Percentiles rank a stretch among this genome's conserved stretches.
phyloP scores from a whole-genome alignment of 2,113 vertebrate genomes.

The Seriola rivoliana region DNA sequence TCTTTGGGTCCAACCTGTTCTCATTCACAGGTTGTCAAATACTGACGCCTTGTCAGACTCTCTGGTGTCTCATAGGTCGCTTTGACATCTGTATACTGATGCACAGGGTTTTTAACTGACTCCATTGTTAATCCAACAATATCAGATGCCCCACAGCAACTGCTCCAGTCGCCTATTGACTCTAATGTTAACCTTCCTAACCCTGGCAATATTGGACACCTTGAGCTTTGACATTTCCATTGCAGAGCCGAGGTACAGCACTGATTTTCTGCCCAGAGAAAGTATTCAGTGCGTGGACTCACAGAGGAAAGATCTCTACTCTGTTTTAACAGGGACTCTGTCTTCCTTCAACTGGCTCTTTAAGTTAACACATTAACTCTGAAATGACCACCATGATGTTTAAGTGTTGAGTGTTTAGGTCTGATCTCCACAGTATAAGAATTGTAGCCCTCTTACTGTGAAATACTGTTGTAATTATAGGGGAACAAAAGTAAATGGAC shows the following conservation, averaged over 20 bases:
- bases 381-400: background rate
- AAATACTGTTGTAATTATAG: background rate
- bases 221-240: conserved; percentile 15
- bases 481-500: background rate
- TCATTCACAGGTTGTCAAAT: background rate
- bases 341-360: background rate
- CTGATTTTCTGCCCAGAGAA: background rate
- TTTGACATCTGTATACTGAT: background rate
- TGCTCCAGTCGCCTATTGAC: background rate
- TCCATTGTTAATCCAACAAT: background rate
- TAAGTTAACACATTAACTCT: background rate
- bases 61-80: too few relatives aligned
- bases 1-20: background rate
- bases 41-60: background rate
- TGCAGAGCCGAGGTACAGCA: background rate
- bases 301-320: background rate
- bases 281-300: background rate
- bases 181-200: background rate
- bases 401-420: background rate
- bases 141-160: background rate
- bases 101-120: background rate
- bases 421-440: background rate
- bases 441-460: background rate
- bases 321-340: background rate
- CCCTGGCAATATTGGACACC: background rate